Evolutionary conservation across 2,888 invertebrate species (phyloP), one percentile per base, ranked within the genome.

Genomic region (Clanis bilineata): DNA sequence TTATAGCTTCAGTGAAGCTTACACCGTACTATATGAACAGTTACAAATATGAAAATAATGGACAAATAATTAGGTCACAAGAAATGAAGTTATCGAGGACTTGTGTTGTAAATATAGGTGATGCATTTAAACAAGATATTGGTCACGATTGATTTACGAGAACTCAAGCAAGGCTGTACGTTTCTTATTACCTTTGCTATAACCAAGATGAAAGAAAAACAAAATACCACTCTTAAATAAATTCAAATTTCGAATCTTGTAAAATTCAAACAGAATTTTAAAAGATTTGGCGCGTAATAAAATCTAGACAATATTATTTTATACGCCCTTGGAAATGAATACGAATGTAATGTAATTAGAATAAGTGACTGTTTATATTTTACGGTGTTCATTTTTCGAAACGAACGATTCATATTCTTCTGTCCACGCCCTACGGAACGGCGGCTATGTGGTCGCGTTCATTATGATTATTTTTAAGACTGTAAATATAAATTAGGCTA

Each of bases 401-500:
- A 43, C 39, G 51, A 51, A 25, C 39, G 58, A 51, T 51, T 9
- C 10, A 58, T 51, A 51, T 22, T 51, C 38, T 51, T 51, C 15
- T 45, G 15, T 23, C 23, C n/a, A n/a, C n/a, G n/a, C n/a, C n/a
- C n/a, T 25, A 41, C 38, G 18, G 38, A 47, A 25, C 47, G 12
- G 23, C 45, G 45, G 15, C 45, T 28, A 23, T 59, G 22, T 21
- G 1, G 32, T 44, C 38, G 45, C 56, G 36, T 41, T 56, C 47
- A 57, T 36, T 56, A 62, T 28, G 47, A 57, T 51, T 39, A 32
- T 41, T 66, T 61, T 79, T 90, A 90, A 90, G 89, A 87, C 85
- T 92, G 91, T 92, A 92, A 88, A 92, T 92, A 92, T 83, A 83
- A 81, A 76, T 68, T 86, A 88, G 86, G 67, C 55, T 89, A 86